Evolutionary conservation across 2,113 vertebrate species (phyloP).

Genomic region (Dissostichus mawsoni): DNA sequence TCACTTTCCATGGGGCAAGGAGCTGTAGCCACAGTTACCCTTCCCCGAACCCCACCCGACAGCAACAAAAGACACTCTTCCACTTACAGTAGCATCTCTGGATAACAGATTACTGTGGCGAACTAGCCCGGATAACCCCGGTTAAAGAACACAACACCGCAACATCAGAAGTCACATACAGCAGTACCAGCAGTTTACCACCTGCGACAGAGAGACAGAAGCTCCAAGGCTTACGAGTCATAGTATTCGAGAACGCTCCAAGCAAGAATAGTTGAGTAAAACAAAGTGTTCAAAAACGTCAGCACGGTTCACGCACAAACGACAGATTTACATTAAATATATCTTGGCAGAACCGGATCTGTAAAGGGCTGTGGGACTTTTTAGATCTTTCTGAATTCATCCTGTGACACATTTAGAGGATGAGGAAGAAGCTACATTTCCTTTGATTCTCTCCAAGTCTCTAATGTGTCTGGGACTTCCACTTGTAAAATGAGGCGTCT

Average conservation of each 20-base stretch:
- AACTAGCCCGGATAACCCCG: neutral
- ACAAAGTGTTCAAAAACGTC: conserved; percentile 36
- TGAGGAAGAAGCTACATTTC: conserved; percentile 39
- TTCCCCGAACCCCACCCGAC: conserved; percentile 18
- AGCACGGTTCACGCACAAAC: conserved; percentile 36
- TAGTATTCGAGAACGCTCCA: conserved; percentile 11
- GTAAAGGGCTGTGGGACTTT: neutral
- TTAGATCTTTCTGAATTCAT: conserved; percentile 5
- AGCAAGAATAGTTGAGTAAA: conserved; percentile 2
- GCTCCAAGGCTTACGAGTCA: conserved; percentile 32
- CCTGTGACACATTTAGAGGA: conserved; percentile 13
- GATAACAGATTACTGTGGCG: conserved; percentile 7
- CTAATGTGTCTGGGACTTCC: neutral
- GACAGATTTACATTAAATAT: conserved; percentile 41
- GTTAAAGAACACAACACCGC: conserved; percentile 56
- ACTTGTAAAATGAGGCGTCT: fast-evolving
- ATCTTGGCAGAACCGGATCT: neutral
- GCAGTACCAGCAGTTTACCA: conserved; percentile 60
- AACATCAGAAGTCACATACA: conserved; percentile 61
- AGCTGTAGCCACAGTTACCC: conserved; percentile 29
- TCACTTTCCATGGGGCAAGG: conserved; percentile 55
- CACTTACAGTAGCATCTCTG: conserved; percentile 64
- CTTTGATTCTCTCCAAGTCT: conserved; percentile 25
- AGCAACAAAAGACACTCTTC: conserved; percentile 43
- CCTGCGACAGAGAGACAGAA: conserved; percentile 58